Percentiles rank a stretch among this genome's conserved stretches.
phyloP scores from a whole-genome alignment of 2,888 invertebrate genomes.

The Strigamia crassipes region DNA sequence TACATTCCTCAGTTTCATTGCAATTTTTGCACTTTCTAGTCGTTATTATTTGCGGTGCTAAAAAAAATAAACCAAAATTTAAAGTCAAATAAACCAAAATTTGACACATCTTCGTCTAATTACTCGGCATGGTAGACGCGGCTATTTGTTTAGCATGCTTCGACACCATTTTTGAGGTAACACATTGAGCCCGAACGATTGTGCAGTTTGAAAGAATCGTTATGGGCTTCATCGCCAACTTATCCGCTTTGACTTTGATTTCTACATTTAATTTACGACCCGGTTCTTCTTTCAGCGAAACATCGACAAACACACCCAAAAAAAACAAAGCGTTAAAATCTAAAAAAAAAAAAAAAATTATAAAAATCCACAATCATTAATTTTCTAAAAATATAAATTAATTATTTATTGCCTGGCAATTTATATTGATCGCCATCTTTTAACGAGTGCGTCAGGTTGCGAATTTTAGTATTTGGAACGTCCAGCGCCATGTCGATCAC shows the following conservation, averaged over 20 bases:
- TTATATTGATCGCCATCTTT: slow-evolving; percentile 1
- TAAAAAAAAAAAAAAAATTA: not conserved
- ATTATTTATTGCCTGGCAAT: slow-evolving; percentile 9
- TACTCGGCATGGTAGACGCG: not conserved
- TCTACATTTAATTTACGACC: not conserved
- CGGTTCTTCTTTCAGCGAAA: not conserved
- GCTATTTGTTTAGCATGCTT: not conserved
- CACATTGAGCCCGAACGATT: not conserved
- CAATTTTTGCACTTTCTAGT: not conserved
- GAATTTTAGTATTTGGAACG: not conserved
- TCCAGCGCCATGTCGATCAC: not conserved
- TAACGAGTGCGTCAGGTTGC: not conserved
- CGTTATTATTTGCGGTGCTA: not conserved
- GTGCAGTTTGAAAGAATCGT: not conserved
- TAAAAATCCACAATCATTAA: not conserved
- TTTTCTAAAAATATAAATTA: not conserved
- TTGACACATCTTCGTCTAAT: no score
- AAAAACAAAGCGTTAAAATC: not conserved
- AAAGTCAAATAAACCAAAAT: not conserved
- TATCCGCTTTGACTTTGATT: not conserved
- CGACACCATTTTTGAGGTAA: not conserved
- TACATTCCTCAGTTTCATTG: not conserved
- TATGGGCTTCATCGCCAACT: not conserved
- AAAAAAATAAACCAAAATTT: no score
- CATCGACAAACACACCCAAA: not conserved